Evolutionary conservation across 2,113 vertebrate species (phyloP).

Genomic region (Proteles cristata): DNA sequence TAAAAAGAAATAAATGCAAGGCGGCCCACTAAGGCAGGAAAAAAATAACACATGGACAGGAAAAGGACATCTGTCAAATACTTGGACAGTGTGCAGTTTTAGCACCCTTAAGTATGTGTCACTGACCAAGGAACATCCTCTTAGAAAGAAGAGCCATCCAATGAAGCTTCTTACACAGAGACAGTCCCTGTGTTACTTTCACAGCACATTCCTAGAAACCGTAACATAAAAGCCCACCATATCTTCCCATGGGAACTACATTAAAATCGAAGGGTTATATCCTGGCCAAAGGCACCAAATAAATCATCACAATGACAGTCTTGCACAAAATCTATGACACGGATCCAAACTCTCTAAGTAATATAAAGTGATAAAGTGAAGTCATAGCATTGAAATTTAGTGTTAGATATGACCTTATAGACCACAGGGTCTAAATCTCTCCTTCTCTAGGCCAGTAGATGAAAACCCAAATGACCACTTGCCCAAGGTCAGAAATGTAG

Average conservation of each 20-base stretch:
- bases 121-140: not conserved
- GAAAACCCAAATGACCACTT: not conserved
- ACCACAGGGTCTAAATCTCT: not conserved
- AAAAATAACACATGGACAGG: not conserved
- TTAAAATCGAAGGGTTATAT: not conserved
- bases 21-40: not conserved
- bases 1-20: not conserved
- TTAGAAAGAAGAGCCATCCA: not conserved
- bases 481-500: not conserved
- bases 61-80: not conserved
- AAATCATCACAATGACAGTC: not conserved
- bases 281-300: not conserved
- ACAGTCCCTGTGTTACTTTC: not conserved
- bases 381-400: not conserved
- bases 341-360: not conserved
- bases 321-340: not conserved
- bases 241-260: not conserved
- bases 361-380: not conserved
- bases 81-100: rapidly evolving
- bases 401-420: not conserved
- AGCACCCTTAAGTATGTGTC: not conserved
- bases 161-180: not conserved
- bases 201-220: not conserved
- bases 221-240: not conserved
- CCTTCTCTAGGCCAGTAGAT: not conserved